Evolutionary conservation across 1,140 invertebrate genomes (phyloP), one percentile per base, ranked within the genome.

Genomic region (Bactericera cockerelli): DNA sequence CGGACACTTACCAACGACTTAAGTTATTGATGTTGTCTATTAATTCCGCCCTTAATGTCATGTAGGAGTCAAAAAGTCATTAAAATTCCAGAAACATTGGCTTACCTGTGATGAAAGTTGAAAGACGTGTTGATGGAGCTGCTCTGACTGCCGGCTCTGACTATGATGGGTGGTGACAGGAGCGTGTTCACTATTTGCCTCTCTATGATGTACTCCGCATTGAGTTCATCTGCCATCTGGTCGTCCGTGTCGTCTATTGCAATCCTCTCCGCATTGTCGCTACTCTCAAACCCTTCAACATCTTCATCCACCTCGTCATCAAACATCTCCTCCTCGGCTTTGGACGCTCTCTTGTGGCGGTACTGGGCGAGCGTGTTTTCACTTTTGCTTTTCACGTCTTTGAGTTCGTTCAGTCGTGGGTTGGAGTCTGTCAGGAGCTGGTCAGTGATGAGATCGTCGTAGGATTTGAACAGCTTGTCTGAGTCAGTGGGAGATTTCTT

Each of bases 61-160:
- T n/a, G n/a, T n/a, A n/a, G n/a, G n/a, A n/a, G n/a, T n/a, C n/a
- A n/a, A n/a, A n/a, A n/a, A n/a, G n/a, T n/a, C n/a, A n/a, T n/a
- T n/a, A n/a, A n/a, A n/a, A n/a, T n/a, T n/a, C n/a, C n/a, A n/a
- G n/a, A n/a, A n/a, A n/a, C n/a, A n/a, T n/a, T n/a, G n/a, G n/a
- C 28, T 31, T 13, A 31, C 28, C 28, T 31, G 28, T 31, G 28
- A 31, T 31, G 28, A 31, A 6, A 31, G 28, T 31, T 31, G 28
- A 31, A 31, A 4, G 28, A 49, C n/a, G 42, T 49, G 19, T 49
- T 49, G 42, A 49, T 49, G n/a, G 42, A 49, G 19, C 42, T 49
- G 22, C 42, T 49, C 22, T 49, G 42, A 49, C 42, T 49, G 19
- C 8, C 8, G 4, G 42, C 42, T n/a, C 42, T 49, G 4, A 49